Percentiles rank a stretch among this genome's conserved stretches.
phyloP scores from a whole-genome alignment of 2,113 vertebrate species.

The Calyptommatus sinebrachiatus region DNA sequence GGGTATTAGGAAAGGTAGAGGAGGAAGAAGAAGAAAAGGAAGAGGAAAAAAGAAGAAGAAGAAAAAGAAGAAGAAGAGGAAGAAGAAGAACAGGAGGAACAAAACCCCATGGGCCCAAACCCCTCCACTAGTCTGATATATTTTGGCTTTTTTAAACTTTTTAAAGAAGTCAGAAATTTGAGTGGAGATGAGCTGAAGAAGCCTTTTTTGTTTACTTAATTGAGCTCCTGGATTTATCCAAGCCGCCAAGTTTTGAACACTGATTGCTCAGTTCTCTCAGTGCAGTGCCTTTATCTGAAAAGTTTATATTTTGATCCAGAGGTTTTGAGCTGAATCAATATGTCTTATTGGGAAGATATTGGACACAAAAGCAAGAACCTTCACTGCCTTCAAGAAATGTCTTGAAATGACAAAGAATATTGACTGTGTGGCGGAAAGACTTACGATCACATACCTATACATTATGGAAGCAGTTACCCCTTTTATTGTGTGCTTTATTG shows the following conservation, averaged over 20 bases:
- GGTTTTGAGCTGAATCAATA: background rate
- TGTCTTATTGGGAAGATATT: too few relatives aligned
- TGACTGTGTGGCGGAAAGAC: too few relatives aligned
- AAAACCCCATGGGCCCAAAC: background rate
- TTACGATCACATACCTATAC: too few relatives aligned
- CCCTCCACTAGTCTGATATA: constrained; percentile 43
- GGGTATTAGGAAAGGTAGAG: constrained; percentile 55
- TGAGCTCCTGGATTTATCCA: constrained; percentile 28
- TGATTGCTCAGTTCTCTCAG: background rate
- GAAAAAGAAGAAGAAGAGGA: too few relatives aligned
- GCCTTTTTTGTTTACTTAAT: constrained; percentile 28
- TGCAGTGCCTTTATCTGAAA: background rate
- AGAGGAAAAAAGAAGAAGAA: too few relatives aligned
- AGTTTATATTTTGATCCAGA: constrained; percentile 9
- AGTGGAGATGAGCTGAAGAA: constrained; percentile 33
- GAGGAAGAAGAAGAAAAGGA: too few relatives aligned
- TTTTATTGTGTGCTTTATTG: too few relatives aligned
- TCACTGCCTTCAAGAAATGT: too few relatives aligned
- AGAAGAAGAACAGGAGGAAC: too few relatives aligned
- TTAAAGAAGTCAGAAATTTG: constrained; percentile 41
- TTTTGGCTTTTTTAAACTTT: constrained; percentile 53
- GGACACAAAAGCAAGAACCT: too few relatives aligned
- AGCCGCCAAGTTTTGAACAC: background rate
- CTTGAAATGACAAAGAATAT: too few relatives aligned
- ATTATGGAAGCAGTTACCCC: too few relatives aligned